phyloP scores from a whole-genome alignment of 2,113 vertebrate genomes.

The Erythrocercus mccallii region DNA sequence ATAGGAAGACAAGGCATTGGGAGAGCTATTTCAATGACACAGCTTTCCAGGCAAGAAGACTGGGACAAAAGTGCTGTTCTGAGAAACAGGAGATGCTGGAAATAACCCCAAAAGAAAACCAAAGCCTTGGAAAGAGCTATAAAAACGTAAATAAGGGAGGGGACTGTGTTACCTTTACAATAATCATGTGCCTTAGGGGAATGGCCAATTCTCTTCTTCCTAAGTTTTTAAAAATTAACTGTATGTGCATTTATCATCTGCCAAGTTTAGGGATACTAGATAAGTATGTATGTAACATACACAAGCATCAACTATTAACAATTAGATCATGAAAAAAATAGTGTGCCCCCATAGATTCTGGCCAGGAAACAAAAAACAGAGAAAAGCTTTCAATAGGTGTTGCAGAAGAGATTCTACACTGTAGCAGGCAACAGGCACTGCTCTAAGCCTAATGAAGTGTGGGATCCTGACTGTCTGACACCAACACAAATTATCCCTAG shows the following conservation, averaged over 20 bases:
- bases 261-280: background rate
- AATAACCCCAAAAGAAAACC: background rate
- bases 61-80: background rate
- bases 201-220: background rate
- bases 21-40: background rate
- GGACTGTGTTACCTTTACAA: background rate
- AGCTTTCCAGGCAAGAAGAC: background rate
- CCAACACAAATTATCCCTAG: background rate
- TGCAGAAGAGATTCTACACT: background rate
- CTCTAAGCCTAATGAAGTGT: background rate
- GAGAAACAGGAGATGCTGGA: background rate
- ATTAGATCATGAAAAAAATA: background rate
- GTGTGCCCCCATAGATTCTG: background rate
- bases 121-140: background rate
- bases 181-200: background rate
- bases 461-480: background rate
- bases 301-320: background rate
- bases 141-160: background rate
- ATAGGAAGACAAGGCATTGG: background rate
- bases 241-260: background rate
- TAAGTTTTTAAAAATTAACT: background rate
- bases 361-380: background rate
- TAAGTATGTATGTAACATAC: background rate
- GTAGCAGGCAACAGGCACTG: background rate
- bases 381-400: background rate